A percentile compares a stretch with the other conserved stretches of the same genome.
phyloP scores from a whole-genome alignment of 2,888 invertebrate species.

The Spilosoma lubricipeda region DNA sequence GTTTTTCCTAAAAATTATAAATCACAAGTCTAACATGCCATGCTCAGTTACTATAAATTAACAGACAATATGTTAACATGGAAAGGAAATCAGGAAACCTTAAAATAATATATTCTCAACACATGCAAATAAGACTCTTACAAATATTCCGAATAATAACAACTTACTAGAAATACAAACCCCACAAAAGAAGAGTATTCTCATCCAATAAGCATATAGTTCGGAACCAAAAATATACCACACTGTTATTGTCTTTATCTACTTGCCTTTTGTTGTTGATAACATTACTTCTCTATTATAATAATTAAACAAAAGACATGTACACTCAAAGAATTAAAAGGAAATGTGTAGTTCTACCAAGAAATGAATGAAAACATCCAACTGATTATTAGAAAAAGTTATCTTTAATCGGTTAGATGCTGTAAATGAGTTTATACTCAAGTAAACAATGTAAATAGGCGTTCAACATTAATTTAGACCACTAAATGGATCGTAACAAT shows the following conservation, averaged over 20 bases:
- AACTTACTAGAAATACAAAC: not conserved
- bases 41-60: not conserved
- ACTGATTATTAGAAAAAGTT: conserved; percentile 31
- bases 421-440: conserved; percentile 41
- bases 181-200: not conserved
- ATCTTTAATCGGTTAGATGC: conserved; percentile 26
- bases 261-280: conserved; percentile 33
- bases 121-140: not conserved
- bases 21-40: not conserved
- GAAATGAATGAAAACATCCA: conserved; percentile 46
- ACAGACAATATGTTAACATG: not conserved
- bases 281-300: conserved; percentile 35
- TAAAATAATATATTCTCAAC: not conserved
- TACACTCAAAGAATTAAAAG: conserved; percentile 15
- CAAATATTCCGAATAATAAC: not conserved
- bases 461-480: conserved; percentile 62
- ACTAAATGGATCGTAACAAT: conserved; percentile 76
- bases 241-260: conserved; percentile 6
- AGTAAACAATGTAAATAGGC: conserved; percentile 65
- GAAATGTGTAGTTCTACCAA: conserved; percentile 22
- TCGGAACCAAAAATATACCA: conserved; percentile 6
- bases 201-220: not conserved
- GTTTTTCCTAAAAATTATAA: not conserved
- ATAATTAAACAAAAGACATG: conserved; percentile 45
- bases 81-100: not conserved